Evolutionary conservation across 2,888 invertebrate genomes (phyloP).

Genomic region (Mythimna ferrago): DNA sequence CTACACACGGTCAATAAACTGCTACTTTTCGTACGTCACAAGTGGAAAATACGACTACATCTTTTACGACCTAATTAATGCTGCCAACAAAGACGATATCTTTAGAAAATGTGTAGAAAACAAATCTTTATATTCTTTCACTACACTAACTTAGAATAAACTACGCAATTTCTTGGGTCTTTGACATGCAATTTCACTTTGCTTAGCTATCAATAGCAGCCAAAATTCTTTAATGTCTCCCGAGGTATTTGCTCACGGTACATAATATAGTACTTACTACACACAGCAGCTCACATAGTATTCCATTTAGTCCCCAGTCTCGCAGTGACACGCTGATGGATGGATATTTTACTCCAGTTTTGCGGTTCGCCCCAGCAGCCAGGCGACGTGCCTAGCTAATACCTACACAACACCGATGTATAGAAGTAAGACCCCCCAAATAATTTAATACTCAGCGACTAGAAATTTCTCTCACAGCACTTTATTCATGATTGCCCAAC

Average conservation of each 20-base stretch:
- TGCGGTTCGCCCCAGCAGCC: conserved; percentile 40
- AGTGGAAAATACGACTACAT: conserved; percentile 26
- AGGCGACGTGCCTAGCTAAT: conserved; percentile 30
- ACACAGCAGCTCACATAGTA: conserved; percentile 37
- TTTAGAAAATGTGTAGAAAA: conserved; percentile 14
- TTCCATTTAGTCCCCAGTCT: conserved; percentile 51
- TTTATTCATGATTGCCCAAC: conserved; percentile 23
- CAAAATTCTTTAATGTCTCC: conserved; percentile 41
- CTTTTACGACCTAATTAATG: conserved; percentile 4
- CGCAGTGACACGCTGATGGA: conserved; percentile 59
- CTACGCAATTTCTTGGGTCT: conserved; percentile 8
- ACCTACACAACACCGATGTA: conserved; percentile 39
- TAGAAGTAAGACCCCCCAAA: conserved; percentile 33
- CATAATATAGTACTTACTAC: conserved; percentile 31
- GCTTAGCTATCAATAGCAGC: conserved; percentile 25
- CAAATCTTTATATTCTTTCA: not conserved
- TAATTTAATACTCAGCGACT: conserved; percentile 33
- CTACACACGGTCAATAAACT: not conserved
- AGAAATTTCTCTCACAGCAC: conserved; percentile 32
- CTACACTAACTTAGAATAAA: conserved; percentile 16
- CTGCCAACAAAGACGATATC: conserved; percentile 28
- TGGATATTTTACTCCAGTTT: conserved; percentile 57
- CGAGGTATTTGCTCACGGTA: conserved; percentile 29
- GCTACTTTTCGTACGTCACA: not conserved
- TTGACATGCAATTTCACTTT: conserved; percentile 43